These are phyloP conservation scores for Rhagoletis zephyria DNA, from an alignment of 1,140 invertebrate genomes.

Conservation along the genomic window DNA sequence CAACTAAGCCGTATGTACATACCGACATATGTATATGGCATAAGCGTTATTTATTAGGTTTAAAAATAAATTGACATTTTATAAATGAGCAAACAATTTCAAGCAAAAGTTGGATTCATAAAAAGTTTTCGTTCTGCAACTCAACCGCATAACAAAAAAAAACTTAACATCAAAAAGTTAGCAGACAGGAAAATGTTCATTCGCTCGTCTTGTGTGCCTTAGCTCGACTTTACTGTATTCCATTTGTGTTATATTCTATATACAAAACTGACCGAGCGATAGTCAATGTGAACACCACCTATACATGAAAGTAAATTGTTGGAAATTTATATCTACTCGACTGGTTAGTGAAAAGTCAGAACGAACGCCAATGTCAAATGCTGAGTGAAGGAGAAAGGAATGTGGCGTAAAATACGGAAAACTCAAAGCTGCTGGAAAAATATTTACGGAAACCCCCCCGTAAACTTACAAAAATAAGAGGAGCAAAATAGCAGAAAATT, in stretches of 20 bases:
- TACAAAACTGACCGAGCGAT: not conserved
- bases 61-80: not conserved
- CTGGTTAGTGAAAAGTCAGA: not conserved
- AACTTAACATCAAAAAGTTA: conserved; percentile 38
- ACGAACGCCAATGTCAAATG: not conserved
- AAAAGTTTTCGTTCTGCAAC: not conserved
- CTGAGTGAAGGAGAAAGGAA: not conserved
- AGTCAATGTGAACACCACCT: not conserved
- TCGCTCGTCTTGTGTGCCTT: not conserved
- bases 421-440: conserved; percentile 14
- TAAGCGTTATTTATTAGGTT: not conserved
- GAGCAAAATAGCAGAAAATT: conserved; percentile 45
- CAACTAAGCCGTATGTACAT: too few relatives aligned
- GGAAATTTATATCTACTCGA: conserved; percentile 21
- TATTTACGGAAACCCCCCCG: not conserved
- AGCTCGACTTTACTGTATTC: not conserved
- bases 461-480: not conserved
- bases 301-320: conserved; percentile 35
- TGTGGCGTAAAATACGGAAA: not conserved
- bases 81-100: not conserved
- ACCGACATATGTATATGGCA: too few relatives aligned
- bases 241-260: not conserved
- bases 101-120: not conserved
- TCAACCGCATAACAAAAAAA: not conserved
- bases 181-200: conserved; percentile 51